Evolutionary conservation across 1,140 invertebrate genomes (phyloP).

Genomic region (Neodiprion lecontei): DNA sequence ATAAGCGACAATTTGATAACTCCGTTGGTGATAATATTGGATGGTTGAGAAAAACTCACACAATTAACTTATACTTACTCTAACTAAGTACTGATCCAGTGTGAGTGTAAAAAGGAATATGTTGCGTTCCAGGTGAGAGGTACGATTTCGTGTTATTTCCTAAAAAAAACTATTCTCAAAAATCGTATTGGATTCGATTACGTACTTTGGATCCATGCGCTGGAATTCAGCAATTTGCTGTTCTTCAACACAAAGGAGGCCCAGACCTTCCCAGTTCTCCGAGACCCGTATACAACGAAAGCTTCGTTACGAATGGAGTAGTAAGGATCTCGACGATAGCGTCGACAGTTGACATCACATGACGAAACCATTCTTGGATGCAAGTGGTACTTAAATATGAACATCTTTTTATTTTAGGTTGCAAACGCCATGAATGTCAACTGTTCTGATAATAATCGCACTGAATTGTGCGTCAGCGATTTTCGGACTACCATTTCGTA

Average conservation of each 20-base stretch:
- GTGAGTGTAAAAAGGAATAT: too few species aligned
- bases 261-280: slow-evolving; percentile 8
- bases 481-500: slow-evolving; percentile 71
- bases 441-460: slow-evolving; percentile 69
- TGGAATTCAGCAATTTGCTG: slow-evolving; percentile 57
- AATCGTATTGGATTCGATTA: slow-evolving; percentile 62
- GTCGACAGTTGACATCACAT: neutral
- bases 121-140: slow-evolving; percentile 58
- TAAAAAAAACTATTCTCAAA: slow-evolving; percentile 36
- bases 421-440: slow-evolving; percentile 77
- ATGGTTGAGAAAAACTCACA: too few species aligned
- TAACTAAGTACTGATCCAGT: too few species aligned
- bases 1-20: too few species aligned
- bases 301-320: slow-evolving; percentile 19
- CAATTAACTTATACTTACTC: too few species aligned
- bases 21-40: too few species aligned
- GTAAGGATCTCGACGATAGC: neutral
- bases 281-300: neutral
- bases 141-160: slow-evolving; percentile 63
- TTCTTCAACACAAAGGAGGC: slow-evolving; percentile 56
- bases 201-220: slow-evolving; percentile 51
- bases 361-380: neutral
- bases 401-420: slow-evolving; percentile 61
- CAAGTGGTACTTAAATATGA: neutral
- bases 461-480: slow-evolving; percentile 78